A percentile compares a stretch with the other conserved stretches of the same genome.
Conservation (phyloP, 2,888 invertebrate species). For the Drosophila colorata region DNA sequence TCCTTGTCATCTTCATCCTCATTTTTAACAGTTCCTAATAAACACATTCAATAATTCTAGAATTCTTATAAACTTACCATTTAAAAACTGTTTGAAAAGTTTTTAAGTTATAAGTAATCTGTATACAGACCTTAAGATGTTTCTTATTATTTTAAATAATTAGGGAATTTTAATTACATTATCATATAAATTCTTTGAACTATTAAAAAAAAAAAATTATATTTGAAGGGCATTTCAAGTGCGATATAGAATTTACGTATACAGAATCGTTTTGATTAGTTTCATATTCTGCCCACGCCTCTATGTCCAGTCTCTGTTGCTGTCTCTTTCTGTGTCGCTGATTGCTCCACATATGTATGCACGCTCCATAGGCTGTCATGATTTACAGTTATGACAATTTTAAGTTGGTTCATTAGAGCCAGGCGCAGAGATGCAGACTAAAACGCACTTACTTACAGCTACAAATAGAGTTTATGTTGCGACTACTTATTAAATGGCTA, state of each 20-base stretch:
- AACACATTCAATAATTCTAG: too few relatives aligned
- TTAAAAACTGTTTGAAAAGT: too few relatives aligned
- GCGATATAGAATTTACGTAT: background rate
- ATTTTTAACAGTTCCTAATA: too few relatives aligned
- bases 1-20: too few relatives aligned
- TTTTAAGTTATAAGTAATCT: too few relatives aligned
- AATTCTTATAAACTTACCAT: too few relatives aligned
- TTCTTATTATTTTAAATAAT: too few relatives aligned
- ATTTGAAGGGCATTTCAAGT: constrained; percentile 26
- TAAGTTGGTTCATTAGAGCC: constrained; percentile 80
- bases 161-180: too few relatives aligned
- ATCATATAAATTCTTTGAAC: too few relatives aligned
- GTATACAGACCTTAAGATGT: too few relatives aligned
- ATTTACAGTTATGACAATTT: constrained; percentile 81
- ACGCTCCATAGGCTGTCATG: constrained; percentile 72
- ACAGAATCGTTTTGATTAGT: constrained; percentile 5
- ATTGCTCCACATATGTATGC: constrained; percentile 70
- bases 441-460: constrained; percentile 40
- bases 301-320: constrained; percentile 17
- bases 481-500: constrained; percentile 22
- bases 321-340: constrained; percentile 22
- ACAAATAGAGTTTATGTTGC: constrained; percentile 36
- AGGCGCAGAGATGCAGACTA: constrained; percentile 31
- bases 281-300: constrained; percentile 52
- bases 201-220: too few relatives aligned